Evolutionary conservation across 2,888 invertebrate species (phyloP).

Genomic region (Dasysyrphus tricinctus): DNA sequence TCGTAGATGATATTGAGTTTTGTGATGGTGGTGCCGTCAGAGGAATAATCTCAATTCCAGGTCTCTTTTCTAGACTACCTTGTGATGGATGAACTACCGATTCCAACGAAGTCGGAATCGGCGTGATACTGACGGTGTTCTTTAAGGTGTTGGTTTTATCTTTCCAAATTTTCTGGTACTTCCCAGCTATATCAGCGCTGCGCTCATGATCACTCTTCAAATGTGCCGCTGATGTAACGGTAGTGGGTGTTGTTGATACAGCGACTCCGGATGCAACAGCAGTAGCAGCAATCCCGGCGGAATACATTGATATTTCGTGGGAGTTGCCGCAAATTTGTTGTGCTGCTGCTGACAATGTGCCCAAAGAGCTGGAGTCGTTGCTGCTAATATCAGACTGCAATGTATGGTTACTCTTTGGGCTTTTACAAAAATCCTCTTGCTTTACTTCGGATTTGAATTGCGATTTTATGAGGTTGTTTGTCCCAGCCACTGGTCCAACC

Average conservation of each 20-base stretch:
- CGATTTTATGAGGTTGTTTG: slow-evolving; percentile 75
- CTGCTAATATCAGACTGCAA: slow-evolving; percentile 74
- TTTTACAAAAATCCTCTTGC: slow-evolving; percentile 85
- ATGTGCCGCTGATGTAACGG: background rate
- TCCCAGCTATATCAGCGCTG: slow-evolving; percentile 80
- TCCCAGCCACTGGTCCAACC: slow-evolving; percentile 34
- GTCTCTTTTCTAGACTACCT: slow-evolving; percentile 85
- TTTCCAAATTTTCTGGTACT: slow-evolving; percentile 83
- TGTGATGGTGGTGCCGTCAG: slow-evolving; percentile 84
- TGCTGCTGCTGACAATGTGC: slow-evolving; percentile 83
- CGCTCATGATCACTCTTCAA: slow-evolving; percentile 33
- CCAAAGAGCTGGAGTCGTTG: slow-evolving; percentile 85
- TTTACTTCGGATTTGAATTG: slow-evolving; percentile 77
- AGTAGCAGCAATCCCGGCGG: slow-evolving; percentile 51
- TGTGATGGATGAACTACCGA: slow-evolving; percentile 34
- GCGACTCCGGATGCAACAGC: slow-evolving; percentile 73
- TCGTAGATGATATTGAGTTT: slow-evolving; percentile 88
- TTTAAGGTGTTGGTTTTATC: slow-evolving; percentile 81
- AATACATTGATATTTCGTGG: slow-evolving; percentile 52
- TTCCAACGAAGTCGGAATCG: slow-evolving; percentile 82
- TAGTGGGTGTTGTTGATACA: slow-evolving; percentile 57
- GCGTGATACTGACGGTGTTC: slow-evolving; percentile 82
- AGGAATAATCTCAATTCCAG: slow-evolving; percentile 94
- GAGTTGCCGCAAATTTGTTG: slow-evolving; percentile 54
- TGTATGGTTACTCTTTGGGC: slow-evolving; percentile 84